phyloP scores from a whole-genome alignment of 2,797 vertebrate genomes.

The Meda fulgida region DNA sequence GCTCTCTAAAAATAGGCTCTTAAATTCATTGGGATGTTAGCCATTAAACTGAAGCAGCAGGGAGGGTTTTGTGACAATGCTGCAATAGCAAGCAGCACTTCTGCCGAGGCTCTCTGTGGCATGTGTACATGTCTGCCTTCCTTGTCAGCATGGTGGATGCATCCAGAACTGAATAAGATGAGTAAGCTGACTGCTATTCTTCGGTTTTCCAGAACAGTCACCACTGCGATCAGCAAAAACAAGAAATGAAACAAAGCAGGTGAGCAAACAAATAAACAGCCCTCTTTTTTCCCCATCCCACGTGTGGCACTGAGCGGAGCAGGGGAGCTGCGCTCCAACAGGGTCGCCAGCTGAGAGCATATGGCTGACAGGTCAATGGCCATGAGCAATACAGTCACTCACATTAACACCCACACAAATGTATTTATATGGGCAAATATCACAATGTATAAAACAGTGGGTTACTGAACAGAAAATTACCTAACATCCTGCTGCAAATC shows the following conservation, averaged over 20 bases:
- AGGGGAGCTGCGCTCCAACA: constrained; percentile 68
- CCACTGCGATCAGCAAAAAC: constrained; percentile 74
- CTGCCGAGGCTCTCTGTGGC: constrained; percentile 51
- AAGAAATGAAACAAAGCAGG: constrained; percentile 73
- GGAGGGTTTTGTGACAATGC: constrained; percentile 4
- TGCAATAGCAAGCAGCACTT: constrained; percentile 26
- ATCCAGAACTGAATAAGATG: constrained; percentile 72
- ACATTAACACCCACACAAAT: constrained; percentile 57
- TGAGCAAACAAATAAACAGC: constrained; percentile 66
- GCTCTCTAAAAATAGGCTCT: constrained; percentile 32
- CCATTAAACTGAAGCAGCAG: constrained; percentile 48
- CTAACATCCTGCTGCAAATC: not conserved
- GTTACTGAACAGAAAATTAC: not conserved
- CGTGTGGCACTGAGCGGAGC: constrained; percentile 53
- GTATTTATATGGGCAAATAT: constrained; percentile 14
- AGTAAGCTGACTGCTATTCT: constrained; percentile 61
- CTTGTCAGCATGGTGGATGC: constrained; percentile 59
- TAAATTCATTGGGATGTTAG: constrained; percentile 44
- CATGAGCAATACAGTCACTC: constrained; percentile 52
- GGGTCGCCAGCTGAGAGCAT: constrained; percentile 72
- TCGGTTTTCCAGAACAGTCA: constrained; percentile 72
- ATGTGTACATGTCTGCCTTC: constrained; percentile 47
- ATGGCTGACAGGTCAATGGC: constrained; percentile 71
- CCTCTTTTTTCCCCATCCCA: constrained; percentile 40
- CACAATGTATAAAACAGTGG: constrained; percentile 15